Percentiles rank a stretch among this genome's conserved stretches.
Evolutionary conservation across 1,140 invertebrate genomes (phyloP).

Genomic region (Ostrea denselamellosa): DNA sequence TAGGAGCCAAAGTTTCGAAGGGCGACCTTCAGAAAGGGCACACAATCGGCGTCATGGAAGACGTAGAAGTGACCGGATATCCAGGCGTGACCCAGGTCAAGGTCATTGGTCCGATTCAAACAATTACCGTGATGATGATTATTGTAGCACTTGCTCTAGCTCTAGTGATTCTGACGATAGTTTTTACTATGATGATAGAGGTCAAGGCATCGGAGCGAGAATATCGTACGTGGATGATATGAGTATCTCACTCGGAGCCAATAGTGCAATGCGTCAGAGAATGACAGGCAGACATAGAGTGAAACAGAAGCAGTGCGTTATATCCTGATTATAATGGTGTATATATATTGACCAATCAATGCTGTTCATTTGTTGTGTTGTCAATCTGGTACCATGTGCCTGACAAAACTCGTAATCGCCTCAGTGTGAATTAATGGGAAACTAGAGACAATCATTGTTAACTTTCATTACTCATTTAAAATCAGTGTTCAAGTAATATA

Average conservation of each 20-base stretch:
- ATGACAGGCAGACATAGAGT: slow-evolving; percentile 62
- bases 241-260: slow-evolving; percentile 63
- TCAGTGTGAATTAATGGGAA: neutral
- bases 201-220: slow-evolving; percentile 58
- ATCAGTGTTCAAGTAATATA: neutral
- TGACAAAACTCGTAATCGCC: neutral
- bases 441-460: neutral
- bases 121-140: slow-evolving; percentile 59
- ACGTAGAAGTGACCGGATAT: slow-evolving; percentile 32
- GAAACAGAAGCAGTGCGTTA: slow-evolving; percentile 71
- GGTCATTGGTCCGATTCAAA: slow-evolving; percentile 53
- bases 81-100: slow-evolving; percentile 49
- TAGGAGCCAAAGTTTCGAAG: slow-evolving; percentile 74
- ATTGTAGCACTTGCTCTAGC: slow-evolving; percentile 76
- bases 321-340: slow-evolving; percentile 59
- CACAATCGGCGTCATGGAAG: slow-evolving; percentile 51
- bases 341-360: neutral
- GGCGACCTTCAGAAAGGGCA: slow-evolving; percentile 61
- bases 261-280: slow-evolving; percentile 57
- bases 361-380: slow-evolving; percentile 4
- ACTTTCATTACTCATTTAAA: neutral
- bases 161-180: slow-evolving; percentile 75
- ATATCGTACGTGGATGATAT: slow-evolving; percentile 76
- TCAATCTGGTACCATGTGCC: slow-evolving; percentile 1
- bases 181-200: slow-evolving; percentile 71